Evolutionary conservation across 2,113 vertebrate species (phyloP).

Genomic region (Plestiodon gilberti): DNA sequence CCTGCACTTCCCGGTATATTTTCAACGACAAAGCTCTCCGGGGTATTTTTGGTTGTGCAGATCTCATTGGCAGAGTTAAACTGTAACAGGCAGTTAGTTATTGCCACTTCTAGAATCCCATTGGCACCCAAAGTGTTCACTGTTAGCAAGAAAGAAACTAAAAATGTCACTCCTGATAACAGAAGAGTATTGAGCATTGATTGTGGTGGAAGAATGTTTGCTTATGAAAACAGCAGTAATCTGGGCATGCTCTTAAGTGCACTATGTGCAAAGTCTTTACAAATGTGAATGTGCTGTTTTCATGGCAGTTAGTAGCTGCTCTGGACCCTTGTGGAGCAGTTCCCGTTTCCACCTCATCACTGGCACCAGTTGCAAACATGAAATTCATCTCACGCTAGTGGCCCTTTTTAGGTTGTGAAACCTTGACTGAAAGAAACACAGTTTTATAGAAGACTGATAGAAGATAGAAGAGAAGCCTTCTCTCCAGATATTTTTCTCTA

Average conservation of each 20-base stretch:
- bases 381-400: background rate
- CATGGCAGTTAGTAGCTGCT: background rate
- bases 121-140: background rate
- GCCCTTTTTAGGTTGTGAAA: background rate
- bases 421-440: background rate
- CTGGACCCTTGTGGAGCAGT: background rate
- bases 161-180: background rate
- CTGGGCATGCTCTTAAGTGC: background rate
- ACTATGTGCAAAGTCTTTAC: background rate
- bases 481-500: slow-evolving; percentile 9
- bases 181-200: fast-evolving
- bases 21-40: slow-evolving; percentile 16
- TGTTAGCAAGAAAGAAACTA: background rate
- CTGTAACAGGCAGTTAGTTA: slow-evolving; percentile 11
- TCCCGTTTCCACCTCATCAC: background rate
- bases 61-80: background rate
- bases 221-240: background rate
- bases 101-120: background rate
- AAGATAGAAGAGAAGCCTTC: background rate
- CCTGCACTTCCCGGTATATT: slow-evolving; percentile 19
- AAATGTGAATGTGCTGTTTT: background rate
- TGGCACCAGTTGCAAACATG: background rate
- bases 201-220: background rate
- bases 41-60: background rate
- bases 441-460: background rate